phyloP scores from a whole-genome alignment of 2,888 invertebrate species.

The Lasioglossum lativentre region DNA sequence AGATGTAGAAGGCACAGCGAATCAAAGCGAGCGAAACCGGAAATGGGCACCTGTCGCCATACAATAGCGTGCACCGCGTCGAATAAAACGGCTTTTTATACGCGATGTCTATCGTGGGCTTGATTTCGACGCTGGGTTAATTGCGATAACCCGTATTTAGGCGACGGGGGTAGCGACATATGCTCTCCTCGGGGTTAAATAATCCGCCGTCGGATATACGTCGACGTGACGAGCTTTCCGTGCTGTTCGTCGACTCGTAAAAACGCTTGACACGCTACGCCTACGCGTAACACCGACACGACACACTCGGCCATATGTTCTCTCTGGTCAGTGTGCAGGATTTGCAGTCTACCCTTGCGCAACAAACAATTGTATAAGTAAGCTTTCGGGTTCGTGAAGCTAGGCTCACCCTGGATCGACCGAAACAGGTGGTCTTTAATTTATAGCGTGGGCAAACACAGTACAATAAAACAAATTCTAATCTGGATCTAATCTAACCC shows the following conservation, averaged over 20 bases:
- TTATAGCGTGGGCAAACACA: background rate
- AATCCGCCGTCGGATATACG: conserved; percentile 64
- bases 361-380: conserved; percentile 3
- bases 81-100: conserved; percentile 65
- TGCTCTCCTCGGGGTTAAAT: conserved; percentile 72
- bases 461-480: background rate
- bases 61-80: background rate
- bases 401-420: too few relatives aligned
- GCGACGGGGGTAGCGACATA: conserved; percentile 59
- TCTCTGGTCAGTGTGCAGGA: conserved; percentile 13
- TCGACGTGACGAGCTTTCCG: conserved; percentile 68
- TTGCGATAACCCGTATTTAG: conserved; percentile 74
- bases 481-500: too few relatives aligned
- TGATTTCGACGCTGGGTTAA: conserved; percentile 74
- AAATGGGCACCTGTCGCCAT: conserved; percentile 10
- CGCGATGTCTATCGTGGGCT: conserved; percentile 61
- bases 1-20: background rate
- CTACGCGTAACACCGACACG: conserved; percentile 37
- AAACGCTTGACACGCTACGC: conserved; percentile 63
- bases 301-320: conserved; percentile 48
- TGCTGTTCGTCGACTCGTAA: conserved; percentile 70
- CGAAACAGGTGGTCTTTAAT: background rate
- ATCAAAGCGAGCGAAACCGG: conserved; percentile 5
- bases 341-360: conserved; percentile 1
- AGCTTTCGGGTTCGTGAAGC: background rate